A percentile compares a stretch with the other conserved stretches of the same genome.
Conservation (phyloP, 1,140 invertebrate species). For the Drosophila kikkawai region DNA sequence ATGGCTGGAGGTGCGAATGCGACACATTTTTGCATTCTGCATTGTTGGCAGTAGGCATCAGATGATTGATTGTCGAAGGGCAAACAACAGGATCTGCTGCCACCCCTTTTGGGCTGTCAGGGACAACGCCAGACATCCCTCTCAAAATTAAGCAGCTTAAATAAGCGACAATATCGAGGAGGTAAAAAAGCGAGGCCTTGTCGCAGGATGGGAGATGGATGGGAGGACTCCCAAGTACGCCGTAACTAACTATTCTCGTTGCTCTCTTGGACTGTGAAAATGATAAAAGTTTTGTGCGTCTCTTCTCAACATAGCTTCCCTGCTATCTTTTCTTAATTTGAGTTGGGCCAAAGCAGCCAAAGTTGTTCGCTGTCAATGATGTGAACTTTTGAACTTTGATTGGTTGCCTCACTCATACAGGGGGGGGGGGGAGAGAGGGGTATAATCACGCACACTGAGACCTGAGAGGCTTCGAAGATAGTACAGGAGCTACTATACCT, state of each 20-base stretch:
- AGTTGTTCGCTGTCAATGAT: slow-evolving; percentile 71
- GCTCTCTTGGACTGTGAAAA: slow-evolving; percentile 65
- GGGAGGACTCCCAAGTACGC: slow-evolving; percentile 19
- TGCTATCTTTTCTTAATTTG: slow-evolving; percentile 77
- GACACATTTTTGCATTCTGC: slow-evolving; percentile 66
- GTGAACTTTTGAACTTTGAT: slow-evolving; percentile 80
- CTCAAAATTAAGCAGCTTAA: slow-evolving; percentile 49
- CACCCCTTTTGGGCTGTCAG: background rate
- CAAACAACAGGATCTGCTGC: slow-evolving; percentile 12
- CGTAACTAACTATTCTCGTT: slow-evolving; percentile 54
- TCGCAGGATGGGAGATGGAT: background rate
- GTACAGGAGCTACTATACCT: background rate
- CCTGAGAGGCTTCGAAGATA: background rate
- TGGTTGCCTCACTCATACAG: slow-evolving; percentile 43
- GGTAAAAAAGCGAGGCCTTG: slow-evolving; percentile 1
- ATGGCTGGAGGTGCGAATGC: slow-evolving; percentile 6
- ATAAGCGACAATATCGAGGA: slow-evolving; percentile 29
- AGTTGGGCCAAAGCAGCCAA: slow-evolving; percentile 61
- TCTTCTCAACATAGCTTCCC: slow-evolving; percentile 29
- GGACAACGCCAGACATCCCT: slow-evolving; percentile 19
- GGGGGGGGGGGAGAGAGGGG: background rate
- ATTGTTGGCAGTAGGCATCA: slow-evolving; percentile 50
- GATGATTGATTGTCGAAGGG: slow-evolving; percentile 63
- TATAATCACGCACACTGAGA: background rate
- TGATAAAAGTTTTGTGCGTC: slow-evolving; percentile 73